These are phyloP conservation scores for Metalampra italica DNA, from an alignment of 2,888 invertebrate species.

Conservation along the genomic window DNA sequence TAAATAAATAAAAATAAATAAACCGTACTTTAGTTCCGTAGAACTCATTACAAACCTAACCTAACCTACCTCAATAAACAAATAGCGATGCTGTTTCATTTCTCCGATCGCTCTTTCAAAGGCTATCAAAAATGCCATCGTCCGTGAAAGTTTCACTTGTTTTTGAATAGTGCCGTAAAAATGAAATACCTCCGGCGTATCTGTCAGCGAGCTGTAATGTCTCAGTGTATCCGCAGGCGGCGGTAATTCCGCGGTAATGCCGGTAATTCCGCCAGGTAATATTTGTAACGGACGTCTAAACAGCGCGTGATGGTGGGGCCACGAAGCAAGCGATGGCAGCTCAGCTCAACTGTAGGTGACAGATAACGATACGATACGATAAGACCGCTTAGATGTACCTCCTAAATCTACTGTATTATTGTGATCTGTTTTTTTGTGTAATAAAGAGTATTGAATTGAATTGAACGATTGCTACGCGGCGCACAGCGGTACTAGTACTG, in stretches of 20 bases:
- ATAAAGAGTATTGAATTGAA: too few species aligned
- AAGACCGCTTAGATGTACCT: too few species aligned
- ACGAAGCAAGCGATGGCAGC: background rate
- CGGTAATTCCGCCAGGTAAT: constrained; percentile 43
- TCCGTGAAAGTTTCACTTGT: too few species aligned
- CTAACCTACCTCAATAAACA: too few species aligned
- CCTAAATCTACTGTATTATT: too few species aligned
- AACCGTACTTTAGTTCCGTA: too few species aligned
- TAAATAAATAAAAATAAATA: too few species aligned
- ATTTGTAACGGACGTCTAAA: constrained; percentile 41
- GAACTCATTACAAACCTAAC: too few species aligned
- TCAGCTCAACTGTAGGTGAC: background rate
- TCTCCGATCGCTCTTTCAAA: background rate
- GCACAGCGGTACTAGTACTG: too few species aligned
- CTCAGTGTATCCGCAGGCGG: constrained; percentile 23
- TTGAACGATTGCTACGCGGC: too few species aligned
- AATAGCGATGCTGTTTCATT: background rate
- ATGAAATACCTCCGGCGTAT: constrained; percentile 16
- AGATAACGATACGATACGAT: too few species aligned
- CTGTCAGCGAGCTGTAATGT: constrained; percentile 31
- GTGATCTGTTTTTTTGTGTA: too few species aligned
- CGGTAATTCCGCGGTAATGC: constrained; percentile 38
- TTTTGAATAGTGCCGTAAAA: background rate
- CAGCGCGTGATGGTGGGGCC: constrained; percentile 4
- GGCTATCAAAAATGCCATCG: background rate